phyloP scores from a whole-genome alignment of 2,113 vertebrate genomes.

The Camarhynchus parvulus region DNA sequence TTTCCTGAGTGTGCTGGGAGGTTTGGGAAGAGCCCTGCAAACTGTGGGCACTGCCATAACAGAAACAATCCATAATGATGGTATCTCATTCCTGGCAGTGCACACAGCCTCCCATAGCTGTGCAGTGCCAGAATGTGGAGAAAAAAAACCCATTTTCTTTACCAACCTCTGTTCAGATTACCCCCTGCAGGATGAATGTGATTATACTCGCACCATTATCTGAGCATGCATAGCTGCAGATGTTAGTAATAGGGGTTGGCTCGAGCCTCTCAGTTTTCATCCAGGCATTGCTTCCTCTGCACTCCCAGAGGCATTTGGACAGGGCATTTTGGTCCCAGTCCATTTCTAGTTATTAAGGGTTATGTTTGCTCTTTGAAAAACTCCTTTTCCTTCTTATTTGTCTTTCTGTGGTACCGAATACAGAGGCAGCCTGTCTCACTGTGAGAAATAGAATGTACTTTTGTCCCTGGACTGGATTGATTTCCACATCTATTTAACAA shows the following conservation, averaged over 20 bases:
- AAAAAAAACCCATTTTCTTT: neutral
- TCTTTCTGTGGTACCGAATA: neutral
- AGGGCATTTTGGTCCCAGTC: neutral
- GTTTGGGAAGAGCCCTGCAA: neutral
- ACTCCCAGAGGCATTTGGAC: neutral
- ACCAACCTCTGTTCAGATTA: conserved; percentile 20
- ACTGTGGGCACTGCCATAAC: neutral
- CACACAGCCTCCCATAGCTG: neutral
- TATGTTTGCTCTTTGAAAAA: conserved; percentile 25
- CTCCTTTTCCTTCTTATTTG: neutral
- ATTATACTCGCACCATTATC: conserved; percentile 37
- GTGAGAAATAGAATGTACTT: neutral
- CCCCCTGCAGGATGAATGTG: neutral
- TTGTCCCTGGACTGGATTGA: neutral
- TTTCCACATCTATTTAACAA: neutral
- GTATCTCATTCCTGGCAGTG: neutral
- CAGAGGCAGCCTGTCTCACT: neutral
- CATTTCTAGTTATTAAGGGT: conserved; percentile 23
- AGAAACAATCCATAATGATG: neutral
- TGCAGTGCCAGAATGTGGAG: neutral
- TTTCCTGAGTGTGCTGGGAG: neutral
- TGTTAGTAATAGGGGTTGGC: conserved; percentile 28
- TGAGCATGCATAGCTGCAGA: conserved; percentile 27
- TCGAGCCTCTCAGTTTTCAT: neutral
- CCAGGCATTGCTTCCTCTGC: neutral